Evolutionary conservation across 1,140 invertebrate genomes (phyloP).

Genomic region (Eupristina koningsbergeri): DNA sequence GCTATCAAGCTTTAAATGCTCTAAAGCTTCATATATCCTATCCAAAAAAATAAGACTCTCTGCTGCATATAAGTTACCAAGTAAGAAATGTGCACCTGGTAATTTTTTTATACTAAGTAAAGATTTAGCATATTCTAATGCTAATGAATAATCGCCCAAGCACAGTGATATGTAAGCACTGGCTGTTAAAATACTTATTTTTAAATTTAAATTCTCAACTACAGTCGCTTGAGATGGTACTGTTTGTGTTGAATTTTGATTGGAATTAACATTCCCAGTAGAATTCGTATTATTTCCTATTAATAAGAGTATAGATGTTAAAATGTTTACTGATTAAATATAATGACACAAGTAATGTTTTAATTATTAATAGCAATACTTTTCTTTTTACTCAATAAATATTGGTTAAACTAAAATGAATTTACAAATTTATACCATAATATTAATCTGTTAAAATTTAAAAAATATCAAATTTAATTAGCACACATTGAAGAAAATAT

Average conservation of each 20-base stretch:
- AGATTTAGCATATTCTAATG: conserved; percentile 83
- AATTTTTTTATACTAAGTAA: conserved; percentile 79
- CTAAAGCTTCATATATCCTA: conserved; percentile 86
- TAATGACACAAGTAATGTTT: no score
- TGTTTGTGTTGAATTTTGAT: conserved; percentile 54
- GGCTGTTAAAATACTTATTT: conserved; percentile 83
- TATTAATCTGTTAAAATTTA: no score
- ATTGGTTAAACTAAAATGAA: no score
- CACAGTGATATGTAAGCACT: conserved; percentile 89
- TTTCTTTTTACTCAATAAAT: no score
- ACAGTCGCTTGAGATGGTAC: conserved; percentile 58
- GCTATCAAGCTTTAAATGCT: conserved; percentile 86
- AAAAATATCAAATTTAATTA: no score
- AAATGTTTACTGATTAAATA: no score
- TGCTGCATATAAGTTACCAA: conserved; percentile 91
- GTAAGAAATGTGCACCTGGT: conserved; percentile 80
- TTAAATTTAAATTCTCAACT: conserved; percentile 70
- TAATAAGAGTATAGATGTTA: neutral
- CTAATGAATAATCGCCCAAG: conserved; percentile 87
- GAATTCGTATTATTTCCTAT: conserved; percentile 34
- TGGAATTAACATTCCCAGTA: conserved; percentile 7
- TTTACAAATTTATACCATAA: no score
- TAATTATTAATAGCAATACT: no score
- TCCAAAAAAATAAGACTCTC: conserved; percentile 91
- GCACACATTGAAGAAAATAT: no score